These are phyloP conservation scores for Eilema depressum DNA, from an alignment of 2,888 invertebrate species.

Conservation along the genomic window DNA sequence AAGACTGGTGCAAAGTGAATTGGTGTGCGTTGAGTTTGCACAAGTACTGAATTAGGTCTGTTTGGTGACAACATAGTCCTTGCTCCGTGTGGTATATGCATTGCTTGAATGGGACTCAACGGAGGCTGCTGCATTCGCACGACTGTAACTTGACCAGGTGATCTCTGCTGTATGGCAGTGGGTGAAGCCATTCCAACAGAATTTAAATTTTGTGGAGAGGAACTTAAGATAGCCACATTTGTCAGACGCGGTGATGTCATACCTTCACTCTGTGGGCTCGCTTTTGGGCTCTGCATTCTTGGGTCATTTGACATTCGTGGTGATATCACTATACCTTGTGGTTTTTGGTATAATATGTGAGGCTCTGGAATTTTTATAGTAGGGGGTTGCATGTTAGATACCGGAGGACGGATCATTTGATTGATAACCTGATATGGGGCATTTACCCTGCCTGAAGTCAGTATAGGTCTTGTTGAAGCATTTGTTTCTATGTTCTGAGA, in stretches of 20 bases:
- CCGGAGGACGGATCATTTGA: slow-evolving; percentile 73
- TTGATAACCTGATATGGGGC: slow-evolving; percentile 82
- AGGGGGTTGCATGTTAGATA: slow-evolving; percentile 87
- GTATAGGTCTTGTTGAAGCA: slow-evolving; percentile 69
- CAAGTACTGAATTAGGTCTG: slow-evolving; percentile 79
- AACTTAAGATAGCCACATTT: slow-evolving; percentile 76
- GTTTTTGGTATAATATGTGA: slow-evolving; percentile 81
- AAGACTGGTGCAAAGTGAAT: slow-evolving; percentile 86
- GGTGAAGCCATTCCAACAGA: slow-evolving; percentile 74
- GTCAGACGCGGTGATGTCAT: slow-evolving; percentile 75
- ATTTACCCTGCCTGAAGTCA: slow-evolving; percentile 70
- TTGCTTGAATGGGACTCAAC: slow-evolving; percentile 78
- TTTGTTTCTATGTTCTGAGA: slow-evolving; percentile 65
- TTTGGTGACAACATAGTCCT: slow-evolving; percentile 81
- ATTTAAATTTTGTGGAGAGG: slow-evolving; percentile 74
- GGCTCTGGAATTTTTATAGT: slow-evolving; percentile 89
- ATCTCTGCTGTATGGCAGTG: slow-evolving; percentile 74
- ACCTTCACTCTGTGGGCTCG: slow-evolving; percentile 70
- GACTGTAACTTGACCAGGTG: slow-evolving; percentile 82
- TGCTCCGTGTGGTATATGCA: slow-evolving; percentile 75
- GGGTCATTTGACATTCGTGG: slow-evolving; percentile 77
- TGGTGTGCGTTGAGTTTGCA: slow-evolving; percentile 79
- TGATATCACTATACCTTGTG: slow-evolving; percentile 79
- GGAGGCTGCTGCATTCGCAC: slow-evolving; percentile 85
- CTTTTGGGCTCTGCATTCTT: slow-evolving; percentile 79